Percentiles rank a stretch among this genome's conserved stretches.
These are phyloP conservation scores for Drosophila nr. medialis DNA, from an alignment of 2,888 invertebrate species.

Conservation along the genomic window DNA sequence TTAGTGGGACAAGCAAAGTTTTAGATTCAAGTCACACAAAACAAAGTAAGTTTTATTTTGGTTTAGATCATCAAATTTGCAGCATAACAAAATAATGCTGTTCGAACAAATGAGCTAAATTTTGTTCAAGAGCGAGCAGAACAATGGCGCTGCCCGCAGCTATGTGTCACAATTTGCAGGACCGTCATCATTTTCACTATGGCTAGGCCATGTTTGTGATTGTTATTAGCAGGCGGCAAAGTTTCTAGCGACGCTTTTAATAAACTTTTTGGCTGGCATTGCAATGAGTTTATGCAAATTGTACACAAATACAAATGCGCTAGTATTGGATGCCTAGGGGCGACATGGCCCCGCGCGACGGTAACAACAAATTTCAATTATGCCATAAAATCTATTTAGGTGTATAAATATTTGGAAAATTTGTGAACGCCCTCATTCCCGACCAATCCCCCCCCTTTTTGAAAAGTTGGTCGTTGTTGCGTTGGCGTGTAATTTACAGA, in stretches of 20 bases:
- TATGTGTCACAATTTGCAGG: conserved; percentile 64
- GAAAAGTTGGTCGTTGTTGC: conserved; percentile 53
- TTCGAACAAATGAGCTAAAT: conserved; percentile 28
- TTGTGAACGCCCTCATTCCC: conserved; percentile 35
- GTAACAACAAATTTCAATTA: conserved; percentile 79
- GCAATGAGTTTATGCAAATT: conserved; percentile 74
- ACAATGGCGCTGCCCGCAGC: conserved; percentile 44
- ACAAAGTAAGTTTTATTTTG: conserved; percentile 32
- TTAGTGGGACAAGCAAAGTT: conserved; percentile 8
- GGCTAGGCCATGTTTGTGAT: conserved; percentile 57
- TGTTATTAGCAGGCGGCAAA: conserved; percentile 63
- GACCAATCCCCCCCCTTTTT: neutral
- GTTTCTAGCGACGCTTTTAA: conserved; percentile 64
- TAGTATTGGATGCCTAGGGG: conserved; percentile 14
- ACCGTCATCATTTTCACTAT: conserved; percentile 68
- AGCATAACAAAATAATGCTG: conserved; percentile 46
- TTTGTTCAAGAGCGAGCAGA: neutral
- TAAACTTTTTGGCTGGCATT: conserved; percentile 68
- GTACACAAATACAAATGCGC: conserved; percentile 35
- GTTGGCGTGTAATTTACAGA: conserved; percentile 75
- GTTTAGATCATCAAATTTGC: conserved; percentile 65
- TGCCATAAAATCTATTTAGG: conserved; percentile 79
- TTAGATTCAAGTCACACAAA: conserved; percentile 19
- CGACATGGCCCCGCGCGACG: neutral
- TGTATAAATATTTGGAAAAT: conserved; percentile 76